Conservation (phyloP, 2,888 invertebrate genomes). For the Electrophaes corylata region DNA sequence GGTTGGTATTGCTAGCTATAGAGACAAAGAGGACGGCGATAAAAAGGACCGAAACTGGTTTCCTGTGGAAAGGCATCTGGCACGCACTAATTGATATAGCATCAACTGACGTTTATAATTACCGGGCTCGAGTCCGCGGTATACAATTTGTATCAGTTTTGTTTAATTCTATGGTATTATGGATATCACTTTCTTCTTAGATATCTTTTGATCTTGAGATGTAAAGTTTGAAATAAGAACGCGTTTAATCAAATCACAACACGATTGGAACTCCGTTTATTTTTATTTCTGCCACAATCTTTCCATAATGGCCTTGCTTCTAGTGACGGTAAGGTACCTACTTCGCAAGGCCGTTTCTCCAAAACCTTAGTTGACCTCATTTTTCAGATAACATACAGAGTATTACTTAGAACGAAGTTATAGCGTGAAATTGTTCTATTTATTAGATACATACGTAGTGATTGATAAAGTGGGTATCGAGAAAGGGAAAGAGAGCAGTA, state of each 20-base stretch:
- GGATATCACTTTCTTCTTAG: conserved; percentile 29
- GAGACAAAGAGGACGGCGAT: conserved; percentile 65
- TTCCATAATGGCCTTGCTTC: conserved; percentile 38
- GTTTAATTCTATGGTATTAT: conserved; percentile 33
- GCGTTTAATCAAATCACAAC: background rate
- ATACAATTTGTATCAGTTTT: conserved; percentile 35
- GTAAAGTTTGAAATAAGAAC: conserved; percentile 24
- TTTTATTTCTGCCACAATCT: conserved; percentile 34
- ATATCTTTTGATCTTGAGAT: conserved; percentile 21
- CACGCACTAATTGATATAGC: conserved; percentile 78
- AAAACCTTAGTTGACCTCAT: conserved; percentile 53
- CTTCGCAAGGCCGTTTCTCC: conserved; percentile 48
- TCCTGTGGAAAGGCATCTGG: conserved; percentile 74
- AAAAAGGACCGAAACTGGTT: conserved; percentile 77
- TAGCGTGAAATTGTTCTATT: conserved; percentile 39
- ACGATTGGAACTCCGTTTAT: conserved; percentile 11
- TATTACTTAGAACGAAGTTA: conserved; percentile 40
- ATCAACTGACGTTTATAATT: conserved; percentile 69
- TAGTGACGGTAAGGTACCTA: conserved; percentile 36
- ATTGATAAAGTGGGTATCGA: conserved; percentile 61
- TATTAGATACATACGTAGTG: conserved; percentile 47
- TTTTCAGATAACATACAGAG: conserved; percentile 48
- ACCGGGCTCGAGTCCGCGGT: conserved; percentile 43
- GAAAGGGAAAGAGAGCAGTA: conserved; percentile 42
- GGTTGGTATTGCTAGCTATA: conserved; percentile 44